Conservation (phyloP, 2,888 invertebrate genomes). For the Piscicola geometra region DNA sequence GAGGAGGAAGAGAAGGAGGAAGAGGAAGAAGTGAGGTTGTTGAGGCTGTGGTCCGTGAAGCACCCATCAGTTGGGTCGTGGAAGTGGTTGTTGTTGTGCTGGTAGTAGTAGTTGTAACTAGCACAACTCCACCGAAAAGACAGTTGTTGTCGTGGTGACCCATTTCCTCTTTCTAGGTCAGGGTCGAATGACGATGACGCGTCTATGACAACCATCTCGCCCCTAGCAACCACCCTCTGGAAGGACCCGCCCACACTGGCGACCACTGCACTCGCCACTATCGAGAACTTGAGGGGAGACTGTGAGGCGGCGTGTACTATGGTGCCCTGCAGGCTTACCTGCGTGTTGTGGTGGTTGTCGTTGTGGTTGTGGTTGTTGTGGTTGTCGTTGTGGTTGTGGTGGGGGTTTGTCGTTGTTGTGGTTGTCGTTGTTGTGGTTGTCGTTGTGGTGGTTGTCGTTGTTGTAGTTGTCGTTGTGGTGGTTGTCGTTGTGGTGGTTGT, state of each 20-base stretch:
- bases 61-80: too few species aligned
- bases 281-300: background rate
- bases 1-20: background rate
- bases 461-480: background rate
- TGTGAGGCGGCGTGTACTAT: background rate
- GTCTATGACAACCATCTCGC: constrained; percentile 26
- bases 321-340: constrained; percentile 15
- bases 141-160: background rate
- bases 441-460: background rate
- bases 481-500: too few species aligned
- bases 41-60: background rate
- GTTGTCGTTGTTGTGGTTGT: too few species aligned
- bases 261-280: background rate
- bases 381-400: too few species aligned
- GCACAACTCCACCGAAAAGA: background rate
- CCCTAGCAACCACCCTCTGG: constrained; percentile 4
- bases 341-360: too few species aligned
- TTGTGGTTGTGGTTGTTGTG: too few species aligned
- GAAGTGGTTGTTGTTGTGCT: background rate
- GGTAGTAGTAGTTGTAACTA: background rate
- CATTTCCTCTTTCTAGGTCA: constrained; percentile 5
- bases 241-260: background rate
- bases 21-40: too few species aligned
- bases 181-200: constrained; percentile 25
- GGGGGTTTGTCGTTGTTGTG: too few species aligned